Conservation (phyloP, 2,888 invertebrate genomes). For the Polyploca ridens region DNA sequence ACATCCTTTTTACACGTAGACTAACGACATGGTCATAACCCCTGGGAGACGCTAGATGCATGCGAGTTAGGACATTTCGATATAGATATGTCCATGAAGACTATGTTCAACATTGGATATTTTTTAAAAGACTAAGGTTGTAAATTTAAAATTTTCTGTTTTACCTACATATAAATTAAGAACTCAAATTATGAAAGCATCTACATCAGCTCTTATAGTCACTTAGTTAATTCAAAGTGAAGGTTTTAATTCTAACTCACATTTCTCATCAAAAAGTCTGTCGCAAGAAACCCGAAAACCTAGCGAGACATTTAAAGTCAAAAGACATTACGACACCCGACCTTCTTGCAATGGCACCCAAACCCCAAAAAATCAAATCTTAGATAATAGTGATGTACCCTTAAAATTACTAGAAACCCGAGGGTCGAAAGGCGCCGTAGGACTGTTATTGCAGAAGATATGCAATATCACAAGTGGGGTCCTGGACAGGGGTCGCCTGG, state of each 20-base stretch:
- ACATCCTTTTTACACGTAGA: too few species aligned
- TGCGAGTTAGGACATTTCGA: too few species aligned
- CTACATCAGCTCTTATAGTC: too few species aligned
- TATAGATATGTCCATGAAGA: too few species aligned
- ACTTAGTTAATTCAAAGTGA: too few species aligned
- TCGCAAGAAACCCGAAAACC: neutral
- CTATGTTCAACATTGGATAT: too few species aligned
- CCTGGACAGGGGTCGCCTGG: constrained; percentile 42
- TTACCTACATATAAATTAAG: too few species aligned
- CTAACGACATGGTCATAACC: too few species aligned
- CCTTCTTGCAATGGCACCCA: neutral
- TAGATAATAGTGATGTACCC: constrained; percentile 51
- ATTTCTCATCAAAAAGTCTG: neutral
- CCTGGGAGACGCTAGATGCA: too few species aligned
- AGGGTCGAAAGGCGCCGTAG: constrained; percentile 53
- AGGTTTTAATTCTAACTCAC: too few species aligned
- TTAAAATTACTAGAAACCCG: constrained; percentile 57
- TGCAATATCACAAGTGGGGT: constrained; percentile 58
- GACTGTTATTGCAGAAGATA: constrained; percentile 64
- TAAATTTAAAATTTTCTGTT: too few species aligned
- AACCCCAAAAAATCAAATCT: constrained; percentile 41
- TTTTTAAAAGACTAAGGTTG: too few species aligned
- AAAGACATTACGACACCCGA: neutral
- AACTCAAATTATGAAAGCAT: neutral
- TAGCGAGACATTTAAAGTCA: neutral